These are phyloP conservation scores for Mya arenaria DNA, from an alignment of 1,140 invertebrate genomes.

Conservation along the genomic window DNA sequence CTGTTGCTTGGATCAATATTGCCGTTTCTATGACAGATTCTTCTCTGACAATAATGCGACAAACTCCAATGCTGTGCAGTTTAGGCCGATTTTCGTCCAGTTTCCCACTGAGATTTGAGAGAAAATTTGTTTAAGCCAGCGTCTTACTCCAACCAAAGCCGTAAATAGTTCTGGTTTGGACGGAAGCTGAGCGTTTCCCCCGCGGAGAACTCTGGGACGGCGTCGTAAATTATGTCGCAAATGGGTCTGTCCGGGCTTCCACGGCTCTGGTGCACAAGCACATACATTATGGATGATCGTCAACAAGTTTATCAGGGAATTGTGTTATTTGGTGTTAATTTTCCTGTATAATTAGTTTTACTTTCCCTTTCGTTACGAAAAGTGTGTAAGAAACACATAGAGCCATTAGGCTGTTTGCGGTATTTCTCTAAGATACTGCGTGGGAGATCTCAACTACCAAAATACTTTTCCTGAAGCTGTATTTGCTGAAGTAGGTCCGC, in stretches of 20 bases:
- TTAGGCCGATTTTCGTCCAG: constrained; percentile 20
- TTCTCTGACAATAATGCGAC: constrained; percentile 1
- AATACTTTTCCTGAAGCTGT: too few relatives aligned
- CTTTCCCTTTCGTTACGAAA: too few relatives aligned
- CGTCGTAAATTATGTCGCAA: constrained; percentile 27
- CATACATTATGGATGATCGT: not conserved
- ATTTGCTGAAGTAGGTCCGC: too few relatives aligned
- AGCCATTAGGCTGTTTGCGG: too few relatives aligned
- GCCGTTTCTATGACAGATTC: not conserved
- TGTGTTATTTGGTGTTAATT: not conserved
- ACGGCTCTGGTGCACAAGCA: not conserved
- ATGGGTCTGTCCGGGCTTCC: not conserved
- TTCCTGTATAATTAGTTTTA: not conserved
- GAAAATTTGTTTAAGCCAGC: not conserved
- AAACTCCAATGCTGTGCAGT: not conserved
- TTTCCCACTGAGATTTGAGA: constrained; percentile 31
- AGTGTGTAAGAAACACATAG: too few relatives aligned
- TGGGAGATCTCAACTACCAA: too few relatives aligned
- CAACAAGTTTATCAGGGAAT: constrained; percentile 1
- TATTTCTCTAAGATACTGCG: too few relatives aligned
- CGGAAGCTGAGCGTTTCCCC: not conserved
- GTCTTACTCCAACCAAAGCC: not conserved
- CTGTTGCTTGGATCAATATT: constrained; percentile 18
- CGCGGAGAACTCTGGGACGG: constrained; percentile 31
- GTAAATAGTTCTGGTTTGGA: constrained; percentile 28